Percentiles rank a stretch among this genome's conserved stretches.
Conservation (phyloP, 2,888 invertebrate species). For the Atethmia centrago region DNA sequence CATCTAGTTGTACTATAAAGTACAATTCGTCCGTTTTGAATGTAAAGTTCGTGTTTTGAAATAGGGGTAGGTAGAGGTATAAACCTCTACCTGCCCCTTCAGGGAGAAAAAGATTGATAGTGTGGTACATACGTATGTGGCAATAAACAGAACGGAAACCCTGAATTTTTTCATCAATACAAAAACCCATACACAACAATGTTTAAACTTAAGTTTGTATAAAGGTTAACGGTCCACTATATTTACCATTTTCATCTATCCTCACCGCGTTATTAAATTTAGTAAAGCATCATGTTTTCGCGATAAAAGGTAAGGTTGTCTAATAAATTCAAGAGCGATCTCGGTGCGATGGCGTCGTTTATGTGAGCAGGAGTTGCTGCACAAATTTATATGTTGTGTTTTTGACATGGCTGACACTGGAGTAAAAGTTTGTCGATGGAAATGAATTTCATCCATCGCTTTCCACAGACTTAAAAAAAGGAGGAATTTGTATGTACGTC, state of each 20-base stretch:
- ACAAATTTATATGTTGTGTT: too few relatives aligned
- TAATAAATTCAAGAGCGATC: constrained; percentile 30
- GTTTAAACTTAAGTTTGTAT: too few relatives aligned
- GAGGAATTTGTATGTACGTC: too few relatives aligned
- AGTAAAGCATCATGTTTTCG: constrained; percentile 24
- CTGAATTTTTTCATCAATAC: background rate
- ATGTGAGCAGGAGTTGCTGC: too few relatives aligned
- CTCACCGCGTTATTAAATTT: constrained; percentile 36
- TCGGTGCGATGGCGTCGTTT: background rate
- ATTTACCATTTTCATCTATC: constrained; percentile 18
- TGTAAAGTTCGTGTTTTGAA: too few relatives aligned
- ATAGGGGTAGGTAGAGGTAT: too few relatives aligned
- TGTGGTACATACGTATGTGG: background rate
- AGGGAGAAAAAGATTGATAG: background rate
- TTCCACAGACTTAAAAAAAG: too few relatives aligned
- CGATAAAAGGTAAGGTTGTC: constrained; percentile 32
- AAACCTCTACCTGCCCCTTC: background rate
- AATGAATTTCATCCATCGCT: too few relatives aligned
- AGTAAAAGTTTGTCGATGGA: too few relatives aligned
- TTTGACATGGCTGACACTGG: too few relatives aligned
- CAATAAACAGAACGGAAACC: background rate
- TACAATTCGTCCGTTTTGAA: too few relatives aligned
- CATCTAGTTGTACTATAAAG: too few relatives aligned
- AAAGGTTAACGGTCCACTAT: constrained; percentile 2
- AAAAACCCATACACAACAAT: background rate